Evolutionary conservation across 2,888 invertebrate species (phyloP).

Genomic region (Synanthedon formicaeformis): DNA sequence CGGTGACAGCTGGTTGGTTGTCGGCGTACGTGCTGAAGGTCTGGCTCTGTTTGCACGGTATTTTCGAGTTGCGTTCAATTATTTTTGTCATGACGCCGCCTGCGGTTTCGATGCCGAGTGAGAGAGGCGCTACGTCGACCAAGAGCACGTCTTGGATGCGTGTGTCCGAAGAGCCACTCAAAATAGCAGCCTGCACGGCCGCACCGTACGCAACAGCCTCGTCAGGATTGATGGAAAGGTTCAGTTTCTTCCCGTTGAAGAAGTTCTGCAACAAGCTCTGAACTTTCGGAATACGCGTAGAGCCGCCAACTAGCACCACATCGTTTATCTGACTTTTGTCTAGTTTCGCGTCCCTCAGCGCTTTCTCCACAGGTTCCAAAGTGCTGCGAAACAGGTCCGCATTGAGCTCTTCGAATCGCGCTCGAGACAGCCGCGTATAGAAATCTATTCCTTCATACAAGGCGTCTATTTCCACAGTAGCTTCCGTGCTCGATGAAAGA

Average conservation of each 20-base stretch:
- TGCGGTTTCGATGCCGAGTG: conserved; percentile 82
- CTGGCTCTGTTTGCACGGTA: conserved; percentile 78
- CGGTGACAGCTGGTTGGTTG: conserved; percentile 81
- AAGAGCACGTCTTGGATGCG: conserved; percentile 77
- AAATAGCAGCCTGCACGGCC: conserved; percentile 79
- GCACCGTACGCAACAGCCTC: conserved; percentile 86
- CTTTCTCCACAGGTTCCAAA: conserved; percentile 82
- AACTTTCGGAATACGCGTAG: conserved; percentile 84
- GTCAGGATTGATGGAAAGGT: conserved; percentile 82
- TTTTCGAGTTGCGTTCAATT: conserved; percentile 77
- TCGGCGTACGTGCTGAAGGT: conserved; percentile 85
- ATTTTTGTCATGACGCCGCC: conserved; percentile 84
- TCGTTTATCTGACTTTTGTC: conserved; percentile 82
- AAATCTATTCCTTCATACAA: conserved; percentile 78
- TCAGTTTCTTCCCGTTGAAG: conserved; percentile 79
- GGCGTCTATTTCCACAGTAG: conserved; percentile 80
- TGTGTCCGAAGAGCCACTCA: conserved; percentile 79
- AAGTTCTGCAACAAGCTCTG: conserved; percentile 80
- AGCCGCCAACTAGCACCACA: conserved; percentile 85
- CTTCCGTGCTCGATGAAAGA: conserved; percentile 81
- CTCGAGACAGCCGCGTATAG: conserved; percentile 78
- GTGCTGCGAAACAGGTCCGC: conserved; percentile 79
- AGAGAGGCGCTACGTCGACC: conserved; percentile 74
- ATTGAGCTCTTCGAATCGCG: conserved; percentile 82
- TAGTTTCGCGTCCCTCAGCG: conserved; percentile 81